Base-by-base conservation (phyloP, 2,888 invertebrate genomes). In the Sarcophaga carnaria region DNA sequence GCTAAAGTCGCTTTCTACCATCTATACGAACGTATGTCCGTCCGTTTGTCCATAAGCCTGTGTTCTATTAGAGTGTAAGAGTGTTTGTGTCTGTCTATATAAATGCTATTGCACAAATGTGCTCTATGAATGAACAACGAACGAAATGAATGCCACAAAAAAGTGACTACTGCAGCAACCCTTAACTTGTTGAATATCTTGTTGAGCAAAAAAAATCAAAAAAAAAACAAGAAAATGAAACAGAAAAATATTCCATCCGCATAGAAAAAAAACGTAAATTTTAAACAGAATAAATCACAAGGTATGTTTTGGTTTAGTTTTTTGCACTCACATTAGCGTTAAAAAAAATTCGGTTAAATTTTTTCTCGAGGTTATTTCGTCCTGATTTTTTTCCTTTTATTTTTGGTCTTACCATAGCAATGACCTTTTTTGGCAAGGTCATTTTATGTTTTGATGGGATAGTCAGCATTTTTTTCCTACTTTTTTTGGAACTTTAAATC, bases 171-270 rank as follows among this genome's bases (percentile, higher is more conserved):
- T 86, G 88, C 81, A 83, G 80, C 92, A 91, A 91, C 92, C 92
- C 92, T 91, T 92, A 92, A 92, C 91, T 91, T 92, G 91, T 92
- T 92, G 92, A 90, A 90, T 90, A 90, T 87, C 87, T 14, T 54
- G 37, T 69, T 77, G 60, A 22, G 22, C 22, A 22, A 22, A 22
- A 22, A 22, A 20, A 11, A 72, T 62, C 12, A 60, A 62, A 66
- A 72, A 84, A 66, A 64, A 25, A 54, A 20, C 27, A 63, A 22
- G 14, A 59, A 72, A 27, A 74, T 70, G 22, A 69, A 62, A n/a
- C 11, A 27, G 14, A 27, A 49, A 25, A 49, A 25, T 64, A 83
- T 69, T 69, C 14, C 11, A 4, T 66, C 54, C 60, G 72, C 63
- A 75, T 37, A 76, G 45, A 72, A 82, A 78, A 76, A 85, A 76